Evolutionary conservation across 2,888 invertebrate species (phyloP).

Genomic region (Adelognathus sp.): DNA sequence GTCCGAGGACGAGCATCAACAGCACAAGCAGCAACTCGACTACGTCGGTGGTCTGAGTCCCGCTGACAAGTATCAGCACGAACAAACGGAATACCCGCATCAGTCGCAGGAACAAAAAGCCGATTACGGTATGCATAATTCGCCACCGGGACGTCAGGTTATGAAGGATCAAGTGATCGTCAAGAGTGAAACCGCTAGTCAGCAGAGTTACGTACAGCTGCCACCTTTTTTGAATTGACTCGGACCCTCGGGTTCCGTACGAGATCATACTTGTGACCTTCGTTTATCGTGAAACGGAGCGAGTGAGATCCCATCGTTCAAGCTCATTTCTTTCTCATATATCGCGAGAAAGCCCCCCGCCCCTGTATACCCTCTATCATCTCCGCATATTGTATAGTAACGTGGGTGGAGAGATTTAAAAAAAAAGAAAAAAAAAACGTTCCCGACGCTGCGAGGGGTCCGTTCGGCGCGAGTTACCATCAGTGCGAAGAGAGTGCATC

Average conservation of each 20-base stretch:
- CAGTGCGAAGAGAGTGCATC: not conserved
- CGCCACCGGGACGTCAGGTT: conserved; percentile 77
- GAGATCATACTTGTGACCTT: conserved; percentile 47
- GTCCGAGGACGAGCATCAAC: conserved; percentile 78
- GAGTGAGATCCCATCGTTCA: not conserved
- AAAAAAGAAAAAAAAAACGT: too few relatives aligned
- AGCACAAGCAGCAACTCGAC: conserved; percentile 68
- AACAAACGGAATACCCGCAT: conserved; percentile 84
- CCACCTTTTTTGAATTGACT: conserved; percentile 90
- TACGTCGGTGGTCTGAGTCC: conserved; percentile 79
- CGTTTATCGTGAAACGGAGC: not conserved
- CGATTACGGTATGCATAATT: conserved; percentile 76
- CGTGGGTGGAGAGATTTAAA: too few relatives aligned
- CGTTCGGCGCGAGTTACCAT: not conserved
- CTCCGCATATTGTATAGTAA: too few relatives aligned
- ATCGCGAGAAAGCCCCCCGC: too few relatives aligned
- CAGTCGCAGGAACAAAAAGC: conserved; percentile 56
- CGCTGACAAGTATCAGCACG: conserved; percentile 83
- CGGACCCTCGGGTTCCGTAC: conserved; percentile 75
- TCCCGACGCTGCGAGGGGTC: conserved; percentile 16
- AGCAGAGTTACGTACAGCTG: conserved; percentile 87
- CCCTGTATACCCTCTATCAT: too few relatives aligned
- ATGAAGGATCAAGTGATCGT: conserved; percentile 81
- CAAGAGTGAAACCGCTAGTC: conserved; percentile 84
- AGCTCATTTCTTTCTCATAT: not conserved